Base-by-base conservation (phyloP, 2,797 vertebrate genomes). In the Carapus acus region DNA sequence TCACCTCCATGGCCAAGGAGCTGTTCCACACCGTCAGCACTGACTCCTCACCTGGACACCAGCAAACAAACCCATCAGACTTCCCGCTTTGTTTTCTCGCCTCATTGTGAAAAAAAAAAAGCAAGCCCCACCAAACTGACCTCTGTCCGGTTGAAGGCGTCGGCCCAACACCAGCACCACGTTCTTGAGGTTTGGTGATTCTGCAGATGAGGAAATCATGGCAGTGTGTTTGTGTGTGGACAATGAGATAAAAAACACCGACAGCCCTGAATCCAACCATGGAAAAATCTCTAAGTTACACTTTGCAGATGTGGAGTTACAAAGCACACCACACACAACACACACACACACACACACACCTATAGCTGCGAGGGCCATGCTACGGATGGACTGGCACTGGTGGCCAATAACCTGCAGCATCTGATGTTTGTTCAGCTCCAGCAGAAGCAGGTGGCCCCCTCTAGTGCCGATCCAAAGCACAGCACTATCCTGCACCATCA, bases 401-500 rank as follows among this genome's bases (percentile, higher is more conserved):
- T 87, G 86, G 23, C 78, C 73, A 54, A 94, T 83, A 49, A 92
- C 85, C 59, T 78, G 86, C 43, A 96, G 87, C 2, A 87, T 54
- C 58, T 90, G 88, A 54, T 86, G 88, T 0, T 91, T 93, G 2
- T 86, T 86, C 34, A 94, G 85, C 58, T 97, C 95, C 58, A 98
- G 85, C 38, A 98, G 82, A 41, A 98, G 77, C 62, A 97, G 77
- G 12, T 91, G 83, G 64, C 96, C 95, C 54, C 92, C 92, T 41
- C 92, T 89, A 3, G 94, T 98, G 44, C 93, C 94, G 18, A 98
- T 83, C 96, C 95, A 98, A 49, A 98, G 84, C 0, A 91, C 85
- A 1, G 88, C 85, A n/a, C 90, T 80, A 46, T 87, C 91, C 78
- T 94, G 96, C 47, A 98, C 83, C 66, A 91, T 87, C 65, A 98